Base-by-base conservation (phyloP, 2,113 vertebrate species). In the Sphyrna mokarran region DNA sequence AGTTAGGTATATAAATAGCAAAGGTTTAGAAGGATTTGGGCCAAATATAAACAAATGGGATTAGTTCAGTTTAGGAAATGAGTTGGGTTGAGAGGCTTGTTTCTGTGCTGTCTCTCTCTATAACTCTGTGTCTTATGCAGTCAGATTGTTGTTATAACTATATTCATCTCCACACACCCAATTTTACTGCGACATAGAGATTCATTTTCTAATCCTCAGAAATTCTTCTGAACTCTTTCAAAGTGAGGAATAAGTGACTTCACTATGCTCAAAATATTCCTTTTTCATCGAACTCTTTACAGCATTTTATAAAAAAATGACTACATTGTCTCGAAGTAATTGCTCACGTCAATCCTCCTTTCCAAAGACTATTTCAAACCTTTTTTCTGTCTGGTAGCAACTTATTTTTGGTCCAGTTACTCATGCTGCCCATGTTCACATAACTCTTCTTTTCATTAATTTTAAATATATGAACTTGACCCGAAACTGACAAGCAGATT, bases 381-480 rank as follows among this genome's bases (percentile, higher is more conserved):
- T n/a, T 93, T 66, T 93, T 54, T 66, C 66, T 40, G 61, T 61
- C 61, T 93, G 61, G 1, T 54, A 66, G 89, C 33, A 93, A 37
- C 63, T 68, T 66, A 37, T 93, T 68, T 61, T 37, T 23, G n/a
- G 16, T 93, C 89, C n/a, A 10, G 16, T 93, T 68, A 37, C 61
- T 66, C n/a, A 66, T 37, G 16, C 16, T n/a, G 2, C 3, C 54
- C 6, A 66, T 93, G 61, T 93, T 93, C 89, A 91, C 58, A 63
- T 91, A 91, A 91, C 20, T 91, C 89, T 66, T 68, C 61, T 33
- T 40, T 40, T 93, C 61, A 93, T 93, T 93, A 93, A 93, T 68
- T 93, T 93, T 93, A 68, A 68, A 93, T 66, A 29, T 22, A 37
- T 66, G 61, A 93, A 93, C 61, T 37, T 93, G 89, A 68, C 89